phyloP scores from a whole-genome alignment of 2,113 vertebrate species.

The Eudyptes chrysolophus region DNA sequence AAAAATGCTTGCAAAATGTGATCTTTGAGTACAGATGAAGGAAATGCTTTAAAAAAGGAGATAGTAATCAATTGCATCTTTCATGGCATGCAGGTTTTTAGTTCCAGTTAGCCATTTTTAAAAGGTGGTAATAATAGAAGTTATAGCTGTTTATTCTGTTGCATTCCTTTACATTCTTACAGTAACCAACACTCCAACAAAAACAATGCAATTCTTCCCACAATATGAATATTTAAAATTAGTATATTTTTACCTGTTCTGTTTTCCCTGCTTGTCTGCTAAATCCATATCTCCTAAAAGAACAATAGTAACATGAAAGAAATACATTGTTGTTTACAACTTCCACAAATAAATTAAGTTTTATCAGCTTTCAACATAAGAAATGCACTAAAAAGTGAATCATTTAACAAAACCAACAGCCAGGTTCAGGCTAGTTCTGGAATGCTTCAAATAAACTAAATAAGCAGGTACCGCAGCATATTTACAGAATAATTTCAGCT shows the following conservation, averaged over 20 bases:
- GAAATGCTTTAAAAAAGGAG: not conserved
- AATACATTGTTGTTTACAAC: not conserved
- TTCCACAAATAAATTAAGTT: not conserved
- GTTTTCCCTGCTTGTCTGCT: slow-evolving; percentile 83
- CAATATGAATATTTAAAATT: not conserved
- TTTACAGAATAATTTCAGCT: not conserved
- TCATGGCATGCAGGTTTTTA: not conserved
- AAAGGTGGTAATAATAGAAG: not conserved
- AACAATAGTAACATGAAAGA: not conserved
- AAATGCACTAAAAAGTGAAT: not conserved
- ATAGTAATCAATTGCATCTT: not conserved
- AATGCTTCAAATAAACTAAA: not conserved
- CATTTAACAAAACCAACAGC: not conserved
- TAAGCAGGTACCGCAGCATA: not conserved
- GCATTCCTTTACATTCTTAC: not conserved
- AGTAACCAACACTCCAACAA: not conserved
- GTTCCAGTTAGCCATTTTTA: not conserved
- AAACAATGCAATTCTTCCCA: not conserved
- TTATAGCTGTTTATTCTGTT: not conserved
- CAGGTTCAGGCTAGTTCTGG: not conserved
- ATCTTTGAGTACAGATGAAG: not conserved
- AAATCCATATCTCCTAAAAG: slow-evolving; percentile 87
- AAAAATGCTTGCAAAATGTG: not conserved
- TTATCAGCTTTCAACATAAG: not conserved
- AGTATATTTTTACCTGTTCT: slow-evolving; percentile 80